These are phyloP conservation scores for Silurus aristotelis DNA, from an alignment of 2,797 vertebrate species.

Conservation along the genomic window DNA sequence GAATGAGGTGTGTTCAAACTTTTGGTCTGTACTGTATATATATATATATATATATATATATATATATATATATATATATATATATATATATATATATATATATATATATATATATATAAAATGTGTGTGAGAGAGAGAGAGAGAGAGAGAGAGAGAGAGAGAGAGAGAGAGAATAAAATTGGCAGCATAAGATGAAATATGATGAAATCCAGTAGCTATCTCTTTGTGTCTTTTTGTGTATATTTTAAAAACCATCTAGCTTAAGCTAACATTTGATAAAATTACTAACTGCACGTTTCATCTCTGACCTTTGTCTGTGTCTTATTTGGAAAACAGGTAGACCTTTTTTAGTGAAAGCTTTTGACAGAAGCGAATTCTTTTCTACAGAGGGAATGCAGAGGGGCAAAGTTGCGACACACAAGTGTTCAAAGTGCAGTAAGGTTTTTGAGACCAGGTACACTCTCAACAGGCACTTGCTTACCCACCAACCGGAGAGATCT, in stretches of 20 bases:
- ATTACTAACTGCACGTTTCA: neutral
- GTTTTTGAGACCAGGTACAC: conserved; percentile 68
- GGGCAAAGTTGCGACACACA: conserved; percentile 32
- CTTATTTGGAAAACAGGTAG: neutral
- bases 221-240: too few relatives aligned
- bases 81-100: too few relatives aligned
- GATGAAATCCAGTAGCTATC: neutral
- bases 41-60: too few relatives aligned
- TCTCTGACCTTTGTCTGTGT: conserved; percentile 3
- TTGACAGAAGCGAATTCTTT: neutral
- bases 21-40: too few relatives aligned
- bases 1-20: too few relatives aligned
- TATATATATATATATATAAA: too few relatives aligned
- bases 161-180: neutral
- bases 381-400: conserved; percentile 21
- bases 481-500: conserved; percentile 69
- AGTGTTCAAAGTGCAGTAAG: conserved; percentile 72
- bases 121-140: too few relatives aligned
- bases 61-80: too few relatives aligned
- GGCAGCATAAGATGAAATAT: neutral
- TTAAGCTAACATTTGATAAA: neutral
- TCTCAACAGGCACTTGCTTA: conserved; percentile 74
- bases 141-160: too few relatives aligned
- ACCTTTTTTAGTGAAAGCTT: neutral
- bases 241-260: too few relatives aligned